phyloP scores from a whole-genome alignment of 2,113 vertebrate genomes.

The Xiphias gladius region DNA sequence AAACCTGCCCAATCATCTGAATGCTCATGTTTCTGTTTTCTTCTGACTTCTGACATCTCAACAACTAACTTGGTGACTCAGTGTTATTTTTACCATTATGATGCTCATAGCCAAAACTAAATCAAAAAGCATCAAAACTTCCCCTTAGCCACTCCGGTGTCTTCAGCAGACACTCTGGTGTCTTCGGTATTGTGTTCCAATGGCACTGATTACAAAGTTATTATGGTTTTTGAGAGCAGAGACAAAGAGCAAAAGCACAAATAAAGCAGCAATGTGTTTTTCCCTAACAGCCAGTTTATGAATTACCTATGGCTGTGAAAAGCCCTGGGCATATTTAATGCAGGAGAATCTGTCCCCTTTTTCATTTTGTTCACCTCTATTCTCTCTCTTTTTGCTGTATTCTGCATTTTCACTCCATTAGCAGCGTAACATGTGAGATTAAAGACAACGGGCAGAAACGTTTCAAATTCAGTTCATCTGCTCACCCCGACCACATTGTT shows the following conservation, averaged over 20 bases:
- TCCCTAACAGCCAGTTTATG: constrained; percentile 67
- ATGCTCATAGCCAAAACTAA: too few relatives aligned
- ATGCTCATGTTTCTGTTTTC: too few relatives aligned
- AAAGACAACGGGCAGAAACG: constrained; percentile 3
- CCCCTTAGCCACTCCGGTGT: background rate
- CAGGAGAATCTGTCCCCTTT: constrained; percentile 69
- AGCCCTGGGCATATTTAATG: constrained; percentile 76
- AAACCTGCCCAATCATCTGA: too few relatives aligned
- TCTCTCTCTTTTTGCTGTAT: constrained; percentile 46
- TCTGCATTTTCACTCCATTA: constrained; percentile 47
- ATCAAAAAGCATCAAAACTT: too few relatives aligned
- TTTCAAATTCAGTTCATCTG: constrained; percentile 29
- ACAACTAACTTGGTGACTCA: too few relatives aligned
- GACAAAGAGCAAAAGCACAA: constrained; percentile 38
- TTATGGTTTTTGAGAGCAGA: constrained; percentile 10
- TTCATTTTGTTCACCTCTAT: constrained; percentile 52
- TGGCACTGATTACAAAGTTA: constrained; percentile 1
- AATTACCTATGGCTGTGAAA: constrained; percentile 77
- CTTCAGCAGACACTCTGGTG: background rate
- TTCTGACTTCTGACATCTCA: too few relatives aligned
- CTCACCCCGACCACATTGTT: constrained; percentile 3
- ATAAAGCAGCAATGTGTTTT: constrained; percentile 49
- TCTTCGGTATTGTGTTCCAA: background rate
- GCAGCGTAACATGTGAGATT: constrained; percentile 15
- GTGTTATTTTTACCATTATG: background rate